A percentile compares a stretch with the other conserved stretches of the same genome.
Conservation (phyloP, 1,140 invertebrate species). For the Drosophila paulistorum region DNA sequence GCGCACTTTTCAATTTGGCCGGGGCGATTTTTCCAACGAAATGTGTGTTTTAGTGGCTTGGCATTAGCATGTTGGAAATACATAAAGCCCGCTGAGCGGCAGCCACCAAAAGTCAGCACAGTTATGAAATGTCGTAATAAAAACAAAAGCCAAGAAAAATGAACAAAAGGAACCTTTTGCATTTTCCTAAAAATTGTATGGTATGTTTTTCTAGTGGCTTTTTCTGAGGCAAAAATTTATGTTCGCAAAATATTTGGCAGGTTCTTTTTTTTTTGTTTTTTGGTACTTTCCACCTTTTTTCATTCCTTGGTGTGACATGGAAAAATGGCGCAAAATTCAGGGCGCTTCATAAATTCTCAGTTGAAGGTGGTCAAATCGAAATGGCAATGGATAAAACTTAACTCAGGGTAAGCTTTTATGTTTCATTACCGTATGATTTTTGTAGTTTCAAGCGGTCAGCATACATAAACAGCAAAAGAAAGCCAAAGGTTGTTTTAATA, state of each 20-base stretch:
- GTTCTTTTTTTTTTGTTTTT: not conserved
- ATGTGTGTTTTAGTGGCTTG: slow-evolving; percentile 33
- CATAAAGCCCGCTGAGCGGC: slow-evolving; percentile 11
- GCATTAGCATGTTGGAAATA: slow-evolving; percentile 31
- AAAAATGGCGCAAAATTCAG: slow-evolving; percentile 1
- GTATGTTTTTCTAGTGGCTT: slow-evolving; percentile 16
- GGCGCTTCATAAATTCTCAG: not conserved
- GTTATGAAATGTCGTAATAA: slow-evolving; percentile 17
- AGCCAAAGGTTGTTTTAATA: no score
- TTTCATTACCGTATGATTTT: not conserved
- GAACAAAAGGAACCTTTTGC: not conserved
- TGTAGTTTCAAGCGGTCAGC: not conserved
- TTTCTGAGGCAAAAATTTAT: slow-evolving; percentile 20
- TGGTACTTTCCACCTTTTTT: not conserved
- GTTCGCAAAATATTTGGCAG: slow-evolving; percentile 24
- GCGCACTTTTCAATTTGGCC: slow-evolving; percentile 29
- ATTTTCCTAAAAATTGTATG: slow-evolving; percentile 5
- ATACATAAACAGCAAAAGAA: not conserved
- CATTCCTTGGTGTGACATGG: not conserved
- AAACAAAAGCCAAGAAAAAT: slow-evolving; percentile 5
- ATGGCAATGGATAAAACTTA: not conserved
- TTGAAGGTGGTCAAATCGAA: not conserved
- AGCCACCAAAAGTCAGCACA: slow-evolving; percentile 8
- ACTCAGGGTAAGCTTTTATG: not conserved
- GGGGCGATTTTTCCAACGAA: slow-evolving; percentile 21